Base-by-base conservation (phyloP, 2,888 invertebrate species). In the Pterostichus niger region DNA sequence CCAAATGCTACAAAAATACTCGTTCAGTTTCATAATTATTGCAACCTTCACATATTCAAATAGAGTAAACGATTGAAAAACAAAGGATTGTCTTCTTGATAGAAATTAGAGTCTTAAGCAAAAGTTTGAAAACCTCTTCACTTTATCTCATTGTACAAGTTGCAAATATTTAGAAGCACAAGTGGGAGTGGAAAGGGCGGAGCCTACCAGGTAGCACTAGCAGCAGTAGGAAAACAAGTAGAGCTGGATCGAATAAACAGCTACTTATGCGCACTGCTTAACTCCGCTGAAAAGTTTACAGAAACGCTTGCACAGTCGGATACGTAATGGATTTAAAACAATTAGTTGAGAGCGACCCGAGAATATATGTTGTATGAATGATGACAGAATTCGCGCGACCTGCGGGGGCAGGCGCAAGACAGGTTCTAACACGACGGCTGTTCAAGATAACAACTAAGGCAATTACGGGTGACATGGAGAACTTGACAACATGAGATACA, bases 251-350 rank as follows among this genome's bases (percentile, higher is more conserved):
- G 64, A 64, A 35, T 64, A 64, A 64, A 64, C 64, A 64, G 64
- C 64, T 64, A 64, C 64, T 64, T 64, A 64, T 64, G 64, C 64
- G 64, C 64, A 33, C 33, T 64, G 64, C 64, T 64, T 64, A 64
- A 64, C 64, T 64, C 64, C 33, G 35, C 33, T n/a, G 64, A 64
- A 64, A 64, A 64, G 64, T 64, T 64, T 35, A 13, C 64, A 64
- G 64, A 13, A 64, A 13, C 64, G 59, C 68, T 31, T 71, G 46
- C 49, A 71, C 49, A 71, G 71, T 71, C 71, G 71, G 44, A 78
- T 78, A 78, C 61, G 59, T 78, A 78, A 78, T 78, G 78, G 61
- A 78, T 78, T 78, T 78, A 78, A 78, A 78, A 56, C 78, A 78
- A 78, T 78, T 78, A 78, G 78, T 78, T 61, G 54, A 13, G 71